Evolutionary conservation across 2,113 vertebrate species (phyloP).

Genomic region (Mirounga angustirostris): DNA sequence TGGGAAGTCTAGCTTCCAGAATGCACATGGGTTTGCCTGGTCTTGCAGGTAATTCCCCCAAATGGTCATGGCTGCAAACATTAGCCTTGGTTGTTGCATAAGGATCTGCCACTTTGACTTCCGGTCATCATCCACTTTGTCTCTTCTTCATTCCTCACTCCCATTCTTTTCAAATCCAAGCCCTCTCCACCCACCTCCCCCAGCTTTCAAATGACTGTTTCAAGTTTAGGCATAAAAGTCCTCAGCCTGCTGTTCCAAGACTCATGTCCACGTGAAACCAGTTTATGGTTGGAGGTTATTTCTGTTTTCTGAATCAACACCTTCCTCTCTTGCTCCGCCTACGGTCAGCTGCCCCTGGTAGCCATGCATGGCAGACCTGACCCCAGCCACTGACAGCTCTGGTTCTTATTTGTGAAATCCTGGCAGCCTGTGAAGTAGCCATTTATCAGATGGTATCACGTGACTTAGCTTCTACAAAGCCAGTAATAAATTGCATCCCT

Average conservation of each 20-base stretch:
- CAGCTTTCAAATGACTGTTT: background rate
- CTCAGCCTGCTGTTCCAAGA: background rate
- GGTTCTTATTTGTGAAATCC: background rate
- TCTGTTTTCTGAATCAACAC: background rate
- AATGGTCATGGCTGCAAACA: background rate
- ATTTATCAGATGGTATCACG: background rate
- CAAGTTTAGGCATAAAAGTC: background rate
- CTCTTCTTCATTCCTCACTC: background rate
- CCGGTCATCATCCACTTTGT: background rate
- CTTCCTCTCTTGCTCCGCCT: background rate
- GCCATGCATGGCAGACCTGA: background rate
- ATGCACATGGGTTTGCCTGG: background rate
- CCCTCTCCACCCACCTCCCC: background rate
- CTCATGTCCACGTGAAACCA: too few relatives aligned
- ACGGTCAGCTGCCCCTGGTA: background rate
- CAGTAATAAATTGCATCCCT: background rate
- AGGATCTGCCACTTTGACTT: background rate
- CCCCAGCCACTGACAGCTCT: background rate
- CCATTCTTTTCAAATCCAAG: background rate
- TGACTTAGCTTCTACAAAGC: background rate
- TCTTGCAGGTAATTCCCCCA: background rate
- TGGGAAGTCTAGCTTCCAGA: background rate
- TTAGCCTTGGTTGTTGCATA: background rate
- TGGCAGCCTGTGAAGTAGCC: background rate
- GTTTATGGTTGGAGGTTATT: background rate